Conservation (phyloP, 2,797 vertebrate species). For the Phrynocephalus forsythii region DNA sequence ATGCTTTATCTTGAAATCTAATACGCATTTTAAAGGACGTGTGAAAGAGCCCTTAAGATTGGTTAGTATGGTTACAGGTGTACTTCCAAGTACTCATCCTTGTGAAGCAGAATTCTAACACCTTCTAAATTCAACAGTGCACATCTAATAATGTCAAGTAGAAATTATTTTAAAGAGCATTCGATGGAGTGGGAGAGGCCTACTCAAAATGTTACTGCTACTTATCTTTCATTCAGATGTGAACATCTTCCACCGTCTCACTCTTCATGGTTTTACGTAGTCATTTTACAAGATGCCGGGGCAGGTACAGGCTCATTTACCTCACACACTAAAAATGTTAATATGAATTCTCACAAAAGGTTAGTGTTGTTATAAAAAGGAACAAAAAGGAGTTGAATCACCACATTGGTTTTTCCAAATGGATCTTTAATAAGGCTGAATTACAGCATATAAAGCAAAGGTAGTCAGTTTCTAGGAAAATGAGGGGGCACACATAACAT, state of each 20-base stretch:
- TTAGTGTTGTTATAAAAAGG: constrained; percentile 67
- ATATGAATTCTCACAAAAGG: constrained; percentile 62
- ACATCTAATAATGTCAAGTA: neutral
- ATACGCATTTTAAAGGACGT: too few species aligned
- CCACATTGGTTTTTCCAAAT: constrained; percentile 56
- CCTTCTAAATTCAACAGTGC: constrained; percentile 2
- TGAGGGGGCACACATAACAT: constrained; percentile 56
- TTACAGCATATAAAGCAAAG: constrained; percentile 54
- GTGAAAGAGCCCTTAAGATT: too few species aligned
- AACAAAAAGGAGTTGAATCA: constrained; percentile 66
- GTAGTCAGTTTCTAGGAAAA: constrained; percentile 58
- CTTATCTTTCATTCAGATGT: constrained; percentile 42
- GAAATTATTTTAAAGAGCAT: constrained; percentile 22
- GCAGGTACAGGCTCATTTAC: constrained; percentile 54
- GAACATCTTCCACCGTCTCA: constrained; percentile 46
- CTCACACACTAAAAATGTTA: constrained; percentile 51
- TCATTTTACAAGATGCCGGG: constrained; percentile 49
- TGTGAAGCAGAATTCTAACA: neutral
- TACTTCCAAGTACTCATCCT: neutral
- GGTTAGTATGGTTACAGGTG: neutral
- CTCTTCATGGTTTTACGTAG: constrained; percentile 43
- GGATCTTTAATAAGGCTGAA: constrained; percentile 59
- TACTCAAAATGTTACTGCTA: neutral
- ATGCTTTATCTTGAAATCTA: too few species aligned
- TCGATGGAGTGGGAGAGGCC: neutral